phyloP scores from a whole-genome alignment of 2,797 vertebrate species.

The Sebastiscus tertius region DNA sequence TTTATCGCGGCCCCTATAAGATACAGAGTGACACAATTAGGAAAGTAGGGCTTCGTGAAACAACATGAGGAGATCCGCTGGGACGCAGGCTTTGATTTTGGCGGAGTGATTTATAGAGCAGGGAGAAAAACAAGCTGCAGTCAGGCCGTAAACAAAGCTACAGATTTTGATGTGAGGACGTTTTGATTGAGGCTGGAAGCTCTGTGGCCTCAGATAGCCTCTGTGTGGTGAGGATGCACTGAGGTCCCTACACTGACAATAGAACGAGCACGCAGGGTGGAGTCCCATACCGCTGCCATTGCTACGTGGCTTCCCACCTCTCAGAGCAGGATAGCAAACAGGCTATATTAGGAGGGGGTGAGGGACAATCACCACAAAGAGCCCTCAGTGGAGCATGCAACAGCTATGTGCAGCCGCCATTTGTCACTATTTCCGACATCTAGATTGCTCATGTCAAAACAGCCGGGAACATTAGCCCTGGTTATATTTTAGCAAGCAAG shows the following conservation, averaged over 20 bases:
- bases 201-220: constrained; percentile 69
- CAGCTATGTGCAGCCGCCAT: constrained; percentile 16
- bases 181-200: constrained; percentile 64
- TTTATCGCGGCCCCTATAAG: constrained; percentile 17
- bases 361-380: constrained; percentile 33
- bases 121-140: constrained; percentile 50
- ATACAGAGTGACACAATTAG: constrained; percentile 36
- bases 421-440: constrained; percentile 50
- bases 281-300: constrained; percentile 38
- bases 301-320: constrained; percentile 61
- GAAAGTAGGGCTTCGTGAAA: constrained; percentile 38
- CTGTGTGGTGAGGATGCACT: constrained; percentile 33
- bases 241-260: constrained; percentile 48
- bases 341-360: constrained; percentile 15
- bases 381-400: background rate
- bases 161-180: constrained; percentile 37
- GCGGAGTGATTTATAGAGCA: constrained; percentile 43
- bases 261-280: constrained; percentile 50
- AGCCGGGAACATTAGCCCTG: constrained; percentile 42
- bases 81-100: constrained; percentile 46
- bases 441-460: constrained; percentile 32
- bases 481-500: constrained; percentile 52
- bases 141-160: constrained; percentile 42
- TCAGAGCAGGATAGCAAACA: constrained; percentile 9
- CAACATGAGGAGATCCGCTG: constrained; percentile 32